Base-by-base conservation (phyloP, 2,797 vertebrate species). In the Cephalopachus bancanus region DNA sequence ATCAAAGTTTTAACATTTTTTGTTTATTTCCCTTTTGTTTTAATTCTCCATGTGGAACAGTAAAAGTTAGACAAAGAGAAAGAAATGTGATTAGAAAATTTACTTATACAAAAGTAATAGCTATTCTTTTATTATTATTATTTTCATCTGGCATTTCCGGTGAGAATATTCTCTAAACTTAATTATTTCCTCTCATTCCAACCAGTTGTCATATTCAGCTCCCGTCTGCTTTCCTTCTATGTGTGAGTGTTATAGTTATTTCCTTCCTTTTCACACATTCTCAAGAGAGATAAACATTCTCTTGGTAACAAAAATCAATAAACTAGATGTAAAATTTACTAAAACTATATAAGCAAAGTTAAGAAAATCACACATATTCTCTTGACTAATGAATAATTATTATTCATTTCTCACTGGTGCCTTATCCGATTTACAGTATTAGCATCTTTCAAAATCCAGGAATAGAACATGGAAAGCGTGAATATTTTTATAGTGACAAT, bases 301-400 rank as follows among this genome's bases (percentile, higher is more conserved):
- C 65, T 55, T 64, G 7, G 37, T 79, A 94, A 83, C 11, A 78
- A 93, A 92, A 89, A 81, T 72, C 80, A 95, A 84, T 62, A 84
- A 81, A 80, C 0, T 44, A 53, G 7, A 79, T n/a, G 14, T 55
- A 96, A 96, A 72, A 53, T 96, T 92, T 86, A 95, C 19, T 80
- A 95, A 95, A 87, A 78, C 4, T 65, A 55, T 26, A 74, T 84
- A 96, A 93, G 81, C 44, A n/a, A 93, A 81, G 11, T 96, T 76
- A 84, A 22, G 5, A 12, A 94, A 92, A n/a, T 53, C 30, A 59
- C 67, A 60, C 51, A 33, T 24, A 72, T 44, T 74, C 57, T 78
- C 75, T 81, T 74, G 4, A 57, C 71, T 88, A 30, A 87, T 65
- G 26, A 64, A 44, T n/a, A 83, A 83, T 62, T 33, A 74, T 67